Conservation (phyloP, 2,113 vertebrate species). For the Aegotheles bennettii region DNA sequence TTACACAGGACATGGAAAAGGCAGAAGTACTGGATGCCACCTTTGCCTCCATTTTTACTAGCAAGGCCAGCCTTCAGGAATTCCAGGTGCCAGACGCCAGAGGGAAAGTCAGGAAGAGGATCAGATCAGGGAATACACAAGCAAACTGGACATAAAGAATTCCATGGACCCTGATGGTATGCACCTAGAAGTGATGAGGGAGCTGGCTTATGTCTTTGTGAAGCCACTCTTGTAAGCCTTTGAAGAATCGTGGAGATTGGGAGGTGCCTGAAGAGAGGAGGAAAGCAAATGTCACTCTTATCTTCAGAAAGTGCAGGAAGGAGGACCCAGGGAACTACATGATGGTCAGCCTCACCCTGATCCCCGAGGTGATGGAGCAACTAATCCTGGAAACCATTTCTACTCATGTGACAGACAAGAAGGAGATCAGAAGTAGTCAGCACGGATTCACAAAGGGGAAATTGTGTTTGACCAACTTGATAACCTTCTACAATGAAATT, state of each 20-base stretch:
- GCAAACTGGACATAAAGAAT: background rate
- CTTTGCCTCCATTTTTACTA: background rate
- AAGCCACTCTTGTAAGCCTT: background rate
- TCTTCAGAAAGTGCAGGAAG: background rate
- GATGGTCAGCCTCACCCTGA: background rate
- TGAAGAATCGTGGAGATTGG: accelerated
- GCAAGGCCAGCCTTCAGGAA: background rate
- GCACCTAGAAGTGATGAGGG: background rate
- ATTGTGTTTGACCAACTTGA: too few species aligned
- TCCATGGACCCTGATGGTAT: background rate
- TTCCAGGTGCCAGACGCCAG: background rate
- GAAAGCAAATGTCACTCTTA: background rate
- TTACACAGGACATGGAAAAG: background rate
- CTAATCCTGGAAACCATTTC: background rate
- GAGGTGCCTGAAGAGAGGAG: background rate
- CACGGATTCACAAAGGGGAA: too few species aligned
- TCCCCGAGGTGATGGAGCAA: background rate
- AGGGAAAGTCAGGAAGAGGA: background rate
- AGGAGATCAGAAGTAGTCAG: too few species aligned
- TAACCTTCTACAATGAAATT: too few species aligned
- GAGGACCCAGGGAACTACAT: too few species aligned
- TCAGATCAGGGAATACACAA: background rate
- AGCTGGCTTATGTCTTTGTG: too few species aligned
- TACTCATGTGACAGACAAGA: background rate
- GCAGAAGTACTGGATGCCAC: background rate